These are phyloP conservation scores for Pristionchus maxplancki DNA, from an alignment of 2,888 invertebrate species.

Conservation along the genomic window DNA sequence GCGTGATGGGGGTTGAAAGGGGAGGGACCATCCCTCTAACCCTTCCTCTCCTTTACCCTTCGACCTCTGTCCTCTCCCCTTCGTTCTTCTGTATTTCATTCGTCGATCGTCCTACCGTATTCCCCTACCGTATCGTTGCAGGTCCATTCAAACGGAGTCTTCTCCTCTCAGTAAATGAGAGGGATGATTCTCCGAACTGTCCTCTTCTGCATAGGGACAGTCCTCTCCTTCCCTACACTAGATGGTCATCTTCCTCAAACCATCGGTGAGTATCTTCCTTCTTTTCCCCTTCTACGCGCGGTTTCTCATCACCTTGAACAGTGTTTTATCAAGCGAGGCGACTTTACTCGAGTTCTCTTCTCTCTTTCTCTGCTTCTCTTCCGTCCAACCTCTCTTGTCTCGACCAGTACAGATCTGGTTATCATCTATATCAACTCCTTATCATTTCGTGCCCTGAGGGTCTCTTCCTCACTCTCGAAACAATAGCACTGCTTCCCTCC, in stretches of 20 bases:
- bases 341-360: slow-evolving; percentile 25
- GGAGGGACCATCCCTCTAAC: slow-evolving; percentile 5
- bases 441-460: slow-evolving; percentile 27
- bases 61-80: neutral
- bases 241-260: slow-evolving; percentile 27
- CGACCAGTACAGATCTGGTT: slow-evolving; percentile 36
- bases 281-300: neutral
- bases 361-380: slow-evolving; percentile 19
- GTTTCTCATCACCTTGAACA: slow-evolving; percentile 39
- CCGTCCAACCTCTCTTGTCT: neutral
- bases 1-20: neutral
- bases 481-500: neutral
- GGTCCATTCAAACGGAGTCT: slow-evolving; percentile 1
- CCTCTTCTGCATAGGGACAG: slow-evolving; percentile 5
- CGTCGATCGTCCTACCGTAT: slow-evolving; percentile 18
- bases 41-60: neutral
- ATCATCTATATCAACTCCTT: slow-evolving; percentile 32
- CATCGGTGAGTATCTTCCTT: slow-evolving; percentile 11
- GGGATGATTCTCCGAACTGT: slow-evolving; percentile 17
- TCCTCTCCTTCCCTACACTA: neutral
- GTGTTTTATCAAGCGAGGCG: slow-evolving; percentile 16
- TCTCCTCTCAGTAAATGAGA: slow-evolving; percentile 22
- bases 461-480: slow-evolving; percentile 20
- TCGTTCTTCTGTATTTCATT: neutral
- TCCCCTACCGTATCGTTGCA: neutral